These are phyloP conservation scores for Rattus rattus DNA, from an alignment of 2,113 vertebrate species.

Conservation along the genomic window DNA sequence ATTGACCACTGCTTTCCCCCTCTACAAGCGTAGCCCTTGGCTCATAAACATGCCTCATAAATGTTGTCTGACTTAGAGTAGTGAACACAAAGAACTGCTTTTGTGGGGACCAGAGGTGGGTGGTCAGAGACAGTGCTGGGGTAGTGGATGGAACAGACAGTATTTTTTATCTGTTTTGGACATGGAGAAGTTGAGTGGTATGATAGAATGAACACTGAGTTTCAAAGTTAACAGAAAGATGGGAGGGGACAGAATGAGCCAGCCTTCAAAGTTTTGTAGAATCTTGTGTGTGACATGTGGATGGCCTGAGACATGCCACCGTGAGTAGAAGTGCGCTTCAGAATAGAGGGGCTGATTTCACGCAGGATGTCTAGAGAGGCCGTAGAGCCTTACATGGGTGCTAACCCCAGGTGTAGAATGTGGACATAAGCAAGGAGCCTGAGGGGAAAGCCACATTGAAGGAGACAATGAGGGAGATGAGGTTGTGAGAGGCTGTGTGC, in stretches of 20 bases:
- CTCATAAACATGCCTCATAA: slow-evolving; percentile 50
- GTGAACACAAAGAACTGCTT: background rate
- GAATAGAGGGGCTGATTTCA: background rate
- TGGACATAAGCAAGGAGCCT: background rate
- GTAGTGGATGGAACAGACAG: background rate
- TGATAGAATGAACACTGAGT: background rate
- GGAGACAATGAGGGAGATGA: background rate
- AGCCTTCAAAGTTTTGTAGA: background rate
- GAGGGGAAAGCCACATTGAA: background rate
- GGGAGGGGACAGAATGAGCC: background rate
- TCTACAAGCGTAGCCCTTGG: background rate
- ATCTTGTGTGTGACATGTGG: background rate
- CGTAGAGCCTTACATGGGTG: background rate
- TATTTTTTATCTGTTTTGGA: slow-evolving; percentile 49
- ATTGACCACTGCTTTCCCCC: background rate
- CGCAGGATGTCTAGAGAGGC: background rate
- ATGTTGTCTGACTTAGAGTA: background rate
- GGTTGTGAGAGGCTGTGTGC: background rate
- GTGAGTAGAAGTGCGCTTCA: background rate
- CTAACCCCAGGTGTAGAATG: background rate
- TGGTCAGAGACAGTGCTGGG: background rate
- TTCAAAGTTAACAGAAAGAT: slow-evolving; percentile 9
- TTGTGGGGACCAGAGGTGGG: background rate
- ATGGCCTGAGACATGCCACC: background rate
- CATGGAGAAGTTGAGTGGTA: background rate